Evolutionary conservation across 1,140 invertebrate genomes (phyloP), one percentile per base, ranked within the genome.

Genomic region (Stegodyphus dumicola): DNA sequence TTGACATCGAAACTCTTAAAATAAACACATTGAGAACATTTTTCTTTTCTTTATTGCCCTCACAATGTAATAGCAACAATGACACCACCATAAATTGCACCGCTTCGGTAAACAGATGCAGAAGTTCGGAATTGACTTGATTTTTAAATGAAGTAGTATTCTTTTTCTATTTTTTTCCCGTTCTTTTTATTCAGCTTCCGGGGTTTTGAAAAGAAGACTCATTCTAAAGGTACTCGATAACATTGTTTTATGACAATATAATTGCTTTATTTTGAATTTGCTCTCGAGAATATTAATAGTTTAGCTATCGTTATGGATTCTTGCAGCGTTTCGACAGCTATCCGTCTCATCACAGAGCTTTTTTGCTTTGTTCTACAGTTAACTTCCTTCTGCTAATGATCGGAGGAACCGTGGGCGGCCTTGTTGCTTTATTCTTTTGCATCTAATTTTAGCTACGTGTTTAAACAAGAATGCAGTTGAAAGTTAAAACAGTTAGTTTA

Each of bases 191-290:
- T 7, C 15, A 17, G 56, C 78, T 80, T 80, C 78, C 78, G 78
- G 78, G 78, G 78, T 80, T 80, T 64, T 49, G 17, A 73, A 60
- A 73, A 10, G 48, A 17, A 71, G 52, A 7, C 11, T 9, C 52
- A 13, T 17, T 60, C 54, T 71, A 73, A 80, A 71, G 2, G 67
- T 7, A 15, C 56, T 71, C 33, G 67, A 56, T 80, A 73, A 54
- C 48, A 80, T 80, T 80, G 78, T 80, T 80, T 73, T 71, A 49
- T 80, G 78, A 80, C 78, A 80, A 80, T 80, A 64, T 80, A 80
- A 80, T 80, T 80, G 52, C 52, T 71, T 80, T 56, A 80, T 73
- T 73, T 80, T 78, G 51, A 65, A 69, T 77, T 65, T 54, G 77
- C 48, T 54, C 10, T 51, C 13, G 48, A 51, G 77, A 78, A 78